These are phyloP conservation scores for Sylvilagus floridanus DNA, from an alignment of 2,797 vertebrate species.

Conservation along the genomic window DNA sequence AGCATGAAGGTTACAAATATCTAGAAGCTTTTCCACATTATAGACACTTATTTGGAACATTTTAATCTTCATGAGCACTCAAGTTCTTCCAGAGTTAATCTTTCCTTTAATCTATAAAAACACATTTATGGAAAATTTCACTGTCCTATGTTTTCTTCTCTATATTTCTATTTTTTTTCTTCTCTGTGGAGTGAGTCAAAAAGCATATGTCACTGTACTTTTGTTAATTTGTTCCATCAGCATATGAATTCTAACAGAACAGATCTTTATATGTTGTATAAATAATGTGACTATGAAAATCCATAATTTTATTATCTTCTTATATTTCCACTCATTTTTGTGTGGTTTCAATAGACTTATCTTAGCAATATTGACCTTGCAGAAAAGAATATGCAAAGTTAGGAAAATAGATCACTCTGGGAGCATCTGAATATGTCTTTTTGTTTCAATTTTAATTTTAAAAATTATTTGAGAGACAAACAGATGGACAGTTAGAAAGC, in stretches of 20 bases:
- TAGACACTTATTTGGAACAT: neutral
- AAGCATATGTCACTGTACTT: neutral
- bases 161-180: neutral
- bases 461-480: no score
- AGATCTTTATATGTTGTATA: neutral
- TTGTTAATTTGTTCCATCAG: conserved; percentile 2
- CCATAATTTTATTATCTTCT: neutral
- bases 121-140: conserved; percentile 43
- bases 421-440: conserved; percentile 75
- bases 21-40: conserved; percentile 21
- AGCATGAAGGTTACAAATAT: conserved; percentile 58
- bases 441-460: no score
- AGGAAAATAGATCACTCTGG: neutral
- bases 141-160: neutral
- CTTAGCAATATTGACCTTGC: neutral
- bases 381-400: conserved; percentile 22
- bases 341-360: neutral
- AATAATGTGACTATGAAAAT: conserved; percentile 35
- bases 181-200: neutral
- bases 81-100: conserved; percentile 19
- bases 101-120: conserved; percentile 42
- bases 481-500: no score
- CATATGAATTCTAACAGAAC: conserved; percentile 22
- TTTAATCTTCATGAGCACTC: conserved; percentile 44
- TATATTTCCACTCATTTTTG: neutral